Evolutionary conservation across 2,888 invertebrate genomes (phyloP), one percentile per base, ranked within the genome.

Genomic region (Tanytarsus gracilentus): DNA sequence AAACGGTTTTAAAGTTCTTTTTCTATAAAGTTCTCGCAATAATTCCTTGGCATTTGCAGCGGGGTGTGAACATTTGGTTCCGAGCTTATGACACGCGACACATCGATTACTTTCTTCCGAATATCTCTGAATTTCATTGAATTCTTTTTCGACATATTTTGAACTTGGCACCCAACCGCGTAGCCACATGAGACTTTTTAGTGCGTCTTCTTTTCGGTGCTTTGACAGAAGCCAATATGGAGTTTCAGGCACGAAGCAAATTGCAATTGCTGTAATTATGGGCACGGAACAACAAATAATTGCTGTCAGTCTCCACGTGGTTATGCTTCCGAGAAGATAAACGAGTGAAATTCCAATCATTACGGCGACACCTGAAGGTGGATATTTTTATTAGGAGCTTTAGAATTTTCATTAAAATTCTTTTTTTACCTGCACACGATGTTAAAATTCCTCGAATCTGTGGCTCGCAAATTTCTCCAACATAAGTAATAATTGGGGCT

Each of bases 391-490:
- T 1, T 26, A 11, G 1, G 26, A 25, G 7, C 25, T 26, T 50
- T n/a, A 4, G 11, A 4, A 25, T 7, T 14, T 27, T n/a, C n/a
- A 48, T 16, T 14, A 26, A 23, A 21, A 4, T 6, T 1, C 11
- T 11, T 6, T 18, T 21, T 48, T 48, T 23, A 26, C 26, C 50
- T 7, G 78, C 76, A 61, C 78, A 69, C 0, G 78, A 77, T 4
- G 78, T 79, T 62, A 81, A 69, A 36, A 75, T 75, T 0, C 80
- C 80, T 0, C 81, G 74, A 9, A 80, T 66, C 2, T 73, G 69
- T 1, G 79, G 77, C 63, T 80, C 78, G 65, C 79, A 76, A 33
- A 80, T 73, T 73, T 80, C 80, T 1, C 80, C 80, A n/a, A 80
- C 75, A 62, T 81, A 81, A 1, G 80, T 79, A n/a, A 80, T 70